Percentiles rank a stretch among this genome's conserved stretches.
Conservation (phyloP, 2,797 vertebrate species). For the Alca torda region DNA sequence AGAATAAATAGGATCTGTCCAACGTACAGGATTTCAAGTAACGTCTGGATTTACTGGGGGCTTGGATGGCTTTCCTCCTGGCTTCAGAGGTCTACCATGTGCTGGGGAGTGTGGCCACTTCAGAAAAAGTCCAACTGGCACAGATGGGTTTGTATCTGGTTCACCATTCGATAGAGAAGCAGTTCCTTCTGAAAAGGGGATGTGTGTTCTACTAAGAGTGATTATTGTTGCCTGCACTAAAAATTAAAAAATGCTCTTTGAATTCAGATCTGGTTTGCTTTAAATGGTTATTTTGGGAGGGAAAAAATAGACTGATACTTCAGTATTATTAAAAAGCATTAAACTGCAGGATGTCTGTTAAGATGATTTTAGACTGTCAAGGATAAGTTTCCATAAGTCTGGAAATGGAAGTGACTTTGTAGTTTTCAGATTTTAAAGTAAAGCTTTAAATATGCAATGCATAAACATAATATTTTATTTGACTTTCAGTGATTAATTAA, state of each 20-base stretch:
- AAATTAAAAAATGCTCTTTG: neutral
- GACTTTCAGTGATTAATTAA: neutral
- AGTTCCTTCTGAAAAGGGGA: neutral
- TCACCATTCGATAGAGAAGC: neutral
- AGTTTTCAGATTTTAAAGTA: neutral
- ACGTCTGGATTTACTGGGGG: neutral
- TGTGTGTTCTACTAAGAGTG: neutral
- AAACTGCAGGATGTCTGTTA: neutral
- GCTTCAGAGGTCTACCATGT: constrained; percentile 78
- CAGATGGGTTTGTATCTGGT: constrained; percentile 77
- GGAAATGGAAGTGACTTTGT: neutral
- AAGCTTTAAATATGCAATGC: neutral
- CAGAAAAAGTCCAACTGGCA: constrained; percentile 76
- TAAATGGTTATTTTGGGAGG: neutral
- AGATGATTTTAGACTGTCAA: neutral
- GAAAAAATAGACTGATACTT: neutral
- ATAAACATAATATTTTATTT: neutral
- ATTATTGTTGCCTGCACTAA: neutral
- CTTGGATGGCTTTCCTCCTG: constrained; percentile 71
- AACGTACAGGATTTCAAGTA: neutral
- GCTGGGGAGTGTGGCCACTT: constrained; percentile 79
- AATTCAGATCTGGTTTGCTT: neutral
- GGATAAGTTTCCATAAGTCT: neutral
- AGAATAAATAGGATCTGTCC: neutral
- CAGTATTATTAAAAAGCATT: neutral